Evolutionary conservation across 1,140 invertebrate species (phyloP), one percentile per base, ranked within the genome.

Genomic region (Heliconius congener): DNA sequence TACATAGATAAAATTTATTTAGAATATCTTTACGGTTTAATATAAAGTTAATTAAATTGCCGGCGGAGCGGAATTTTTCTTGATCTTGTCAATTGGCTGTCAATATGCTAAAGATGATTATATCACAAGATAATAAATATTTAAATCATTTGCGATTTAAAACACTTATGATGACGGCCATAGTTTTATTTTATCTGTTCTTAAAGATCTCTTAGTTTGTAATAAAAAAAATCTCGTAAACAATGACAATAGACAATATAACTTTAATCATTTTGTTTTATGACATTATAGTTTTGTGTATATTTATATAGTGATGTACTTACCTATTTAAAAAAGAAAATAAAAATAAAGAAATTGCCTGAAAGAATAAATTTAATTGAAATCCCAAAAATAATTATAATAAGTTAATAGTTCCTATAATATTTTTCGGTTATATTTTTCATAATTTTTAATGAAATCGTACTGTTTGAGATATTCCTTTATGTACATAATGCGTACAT

Each of bases 101-200:
- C 60, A 30, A 30, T 66, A 66, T 66, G 23, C 60, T 66, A 66
- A 66, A 72, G 71, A 72, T 11, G 71, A 72, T 72, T 19, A 72
- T 72, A 37, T 72, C 30, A 72, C 2, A 42, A 37, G 71, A 39
- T 72, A 39, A 18, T 39, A 42, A 39, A 72, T 72, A 72, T 72
- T 72, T 72, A 39, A 72, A 72, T 72, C 6, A 39, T 39, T 39
- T 71, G 34, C 30, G 13, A 71, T 71, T 71, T 71, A 71, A 71
- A 71, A n/a, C 71, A 76, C 34, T 66, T 70, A 55, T 27, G 70
- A 23, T 77, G 70, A 46, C 46, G 76, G 30, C 30, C 70, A 71
- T 72, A 77, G 46, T 11, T 77, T 37, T 66, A 30, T 66, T 77
- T 77, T 77, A 77, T 77, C 76, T 77, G 4, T 77, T 77, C 75